Evolutionary conservation across 2,888 invertebrate genomes (phyloP).

Genomic region (Scaptodrosophila latifasciaeformis): DNA sequence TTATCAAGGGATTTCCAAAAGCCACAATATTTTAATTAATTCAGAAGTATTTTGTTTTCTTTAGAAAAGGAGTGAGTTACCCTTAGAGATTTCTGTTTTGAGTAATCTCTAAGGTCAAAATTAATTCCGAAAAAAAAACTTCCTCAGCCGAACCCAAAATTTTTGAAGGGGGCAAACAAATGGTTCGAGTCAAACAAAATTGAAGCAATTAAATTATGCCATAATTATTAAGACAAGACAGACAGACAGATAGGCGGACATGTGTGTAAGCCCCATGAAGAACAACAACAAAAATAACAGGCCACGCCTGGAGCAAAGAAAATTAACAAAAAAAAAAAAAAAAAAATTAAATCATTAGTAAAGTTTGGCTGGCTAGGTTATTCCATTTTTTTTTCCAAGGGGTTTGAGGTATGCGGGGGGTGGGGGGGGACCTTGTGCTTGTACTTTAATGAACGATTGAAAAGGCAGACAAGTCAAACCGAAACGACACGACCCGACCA

Average conservation of each 20-base stretch:
- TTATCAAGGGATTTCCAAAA: no score
- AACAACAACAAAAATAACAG: no score
- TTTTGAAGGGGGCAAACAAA: no score
- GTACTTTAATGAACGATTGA: constrained; percentile 8
- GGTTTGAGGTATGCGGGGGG: background rate
- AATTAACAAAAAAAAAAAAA: no score
- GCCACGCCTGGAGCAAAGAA: constrained; percentile 37
- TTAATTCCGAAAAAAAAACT: no score
- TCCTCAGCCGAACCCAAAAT: no score
- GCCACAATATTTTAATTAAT: no score
- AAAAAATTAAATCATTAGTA: constrained; percentile 47
- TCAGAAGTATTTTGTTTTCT: no score
- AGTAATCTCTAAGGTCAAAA: background rate
- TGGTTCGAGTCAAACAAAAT: constrained; percentile 28
- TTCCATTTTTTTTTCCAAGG: no score
- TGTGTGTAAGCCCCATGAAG: background rate
- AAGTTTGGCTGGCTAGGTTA: constrained; percentile 10
- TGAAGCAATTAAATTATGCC: constrained; percentile 56
- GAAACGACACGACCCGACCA: constrained; percentile 20
- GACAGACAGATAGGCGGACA: background rate
- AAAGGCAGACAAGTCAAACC: no score
- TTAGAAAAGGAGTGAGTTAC: no score
- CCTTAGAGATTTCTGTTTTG: no score
- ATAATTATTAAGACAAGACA: constrained; percentile 37
- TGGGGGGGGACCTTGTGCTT: background rate